Percentiles rank a stretch among this genome's conserved stretches.
These are phyloP conservation scores for Oegoconia quadripuncta DNA, from an alignment of 2,888 invertebrate genomes.

Conservation along the genomic window DNA sequence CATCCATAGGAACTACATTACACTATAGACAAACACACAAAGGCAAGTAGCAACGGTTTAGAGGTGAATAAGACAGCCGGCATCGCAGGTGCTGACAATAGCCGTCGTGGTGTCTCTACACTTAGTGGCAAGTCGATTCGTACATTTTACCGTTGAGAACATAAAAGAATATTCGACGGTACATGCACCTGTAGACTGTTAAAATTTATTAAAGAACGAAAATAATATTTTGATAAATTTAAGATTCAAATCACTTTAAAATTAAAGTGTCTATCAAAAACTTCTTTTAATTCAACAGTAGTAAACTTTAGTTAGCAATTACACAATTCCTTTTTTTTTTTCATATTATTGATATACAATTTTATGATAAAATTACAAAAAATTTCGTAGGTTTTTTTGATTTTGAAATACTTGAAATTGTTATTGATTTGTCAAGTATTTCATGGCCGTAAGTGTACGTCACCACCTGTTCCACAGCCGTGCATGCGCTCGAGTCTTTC, in stretches of 20 bases:
- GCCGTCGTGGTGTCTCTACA: conserved; percentile 31
- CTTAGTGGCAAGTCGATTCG: conserved; percentile 15
- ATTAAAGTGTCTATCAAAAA: too few species aligned
- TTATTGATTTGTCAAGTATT: too few species aligned
- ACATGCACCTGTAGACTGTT: too few species aligned
- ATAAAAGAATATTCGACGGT: too few species aligned
- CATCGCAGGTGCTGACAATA: conserved; percentile 46
- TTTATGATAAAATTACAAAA: too few species aligned
- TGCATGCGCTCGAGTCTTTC: neutral
- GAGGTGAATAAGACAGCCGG: conserved; percentile 29
- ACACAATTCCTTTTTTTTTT: too few species aligned
- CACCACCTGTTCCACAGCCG: conserved; percentile 33
- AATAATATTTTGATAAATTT: too few species aligned
- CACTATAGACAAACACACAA: conserved; percentile 4
- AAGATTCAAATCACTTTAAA: too few species aligned
- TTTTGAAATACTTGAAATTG: neutral
- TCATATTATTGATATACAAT: too few species aligned
- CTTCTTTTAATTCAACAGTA: too few species aligned
- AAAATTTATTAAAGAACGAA: neutral
- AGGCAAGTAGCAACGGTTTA: conserved; percentile 29
- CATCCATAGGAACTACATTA: neutral
- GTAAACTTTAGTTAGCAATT: too few species aligned
- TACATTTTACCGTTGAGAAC: neutral
- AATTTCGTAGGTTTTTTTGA: too few species aligned
- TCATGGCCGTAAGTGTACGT: conserved; percentile 23